These are phyloP conservation scores for Scolopax bukidnonensis DNA, from an alignment of 2,797 vertebrate genomes.

Conservation along the genomic window DNA sequence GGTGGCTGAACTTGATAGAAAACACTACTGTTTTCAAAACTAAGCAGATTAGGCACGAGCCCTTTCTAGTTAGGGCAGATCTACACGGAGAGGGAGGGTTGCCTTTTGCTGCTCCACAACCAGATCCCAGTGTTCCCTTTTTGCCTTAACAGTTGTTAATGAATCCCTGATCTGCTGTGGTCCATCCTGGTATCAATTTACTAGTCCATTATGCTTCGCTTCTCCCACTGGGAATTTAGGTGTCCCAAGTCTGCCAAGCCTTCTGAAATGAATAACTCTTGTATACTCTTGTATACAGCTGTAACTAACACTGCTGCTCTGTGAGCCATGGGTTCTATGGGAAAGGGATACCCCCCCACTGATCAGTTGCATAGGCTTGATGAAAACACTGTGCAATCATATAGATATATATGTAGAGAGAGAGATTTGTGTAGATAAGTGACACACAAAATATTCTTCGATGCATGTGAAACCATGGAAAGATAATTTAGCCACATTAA, in stretches of 20 bases:
- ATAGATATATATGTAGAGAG: rapidly evolving
- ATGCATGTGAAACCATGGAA: not conserved
- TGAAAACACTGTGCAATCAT: not conserved
- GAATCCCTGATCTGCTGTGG: not conserved
- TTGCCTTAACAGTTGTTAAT: not conserved
- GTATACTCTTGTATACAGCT: rapidly evolving
- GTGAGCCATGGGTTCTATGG: not conserved
- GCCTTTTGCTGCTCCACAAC: not conserved
- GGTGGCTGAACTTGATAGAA: not conserved
- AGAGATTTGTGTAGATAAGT: not conserved
- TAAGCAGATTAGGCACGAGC: not conserved
- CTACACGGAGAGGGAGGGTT: not conserved
- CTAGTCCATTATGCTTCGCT: not conserved
- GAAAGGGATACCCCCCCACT: not conserved
- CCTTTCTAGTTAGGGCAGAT: rapidly evolving
- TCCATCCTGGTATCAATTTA: not conserved
- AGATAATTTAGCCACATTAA: not conserved
- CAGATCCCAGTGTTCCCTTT: not conserved
- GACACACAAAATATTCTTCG: not conserved
- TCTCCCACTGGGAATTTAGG: rapidly evolving
- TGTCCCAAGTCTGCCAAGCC: not conserved
- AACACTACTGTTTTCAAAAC: rapidly evolving
- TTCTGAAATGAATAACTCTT: not conserved
- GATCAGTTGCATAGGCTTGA: rapidly evolving
- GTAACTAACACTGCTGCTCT: not conserved